phyloP scores from a whole-genome alignment of 2,888 invertebrate genomes.

The Lysandra bellargus region DNA sequence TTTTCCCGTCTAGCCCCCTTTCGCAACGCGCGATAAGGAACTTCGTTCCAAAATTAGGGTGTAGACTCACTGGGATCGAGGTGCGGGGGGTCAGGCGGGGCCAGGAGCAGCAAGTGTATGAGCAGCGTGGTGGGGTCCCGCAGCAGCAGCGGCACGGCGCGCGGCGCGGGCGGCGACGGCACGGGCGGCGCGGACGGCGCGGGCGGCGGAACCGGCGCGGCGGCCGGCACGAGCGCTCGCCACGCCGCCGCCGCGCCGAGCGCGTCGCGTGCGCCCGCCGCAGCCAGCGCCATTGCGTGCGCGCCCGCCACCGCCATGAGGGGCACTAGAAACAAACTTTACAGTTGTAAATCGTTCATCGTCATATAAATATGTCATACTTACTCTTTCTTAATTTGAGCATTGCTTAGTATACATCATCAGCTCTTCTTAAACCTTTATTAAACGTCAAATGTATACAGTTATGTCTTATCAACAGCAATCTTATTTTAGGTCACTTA shows the following conservation, averaged over 20 bases:
- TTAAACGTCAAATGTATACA: too few relatives aligned
- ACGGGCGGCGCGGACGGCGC: slow-evolving; percentile 45
- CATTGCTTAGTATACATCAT: too few relatives aligned
- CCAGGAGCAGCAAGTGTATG: slow-evolving; percentile 91
- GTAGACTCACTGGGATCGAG: slow-evolving; percentile 86
- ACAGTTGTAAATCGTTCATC: too few relatives aligned
- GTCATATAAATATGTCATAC: too few relatives aligned
- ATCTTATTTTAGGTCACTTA: too few relatives aligned
- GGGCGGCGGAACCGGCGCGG: slow-evolving; percentile 36
- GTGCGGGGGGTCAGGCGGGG: slow-evolving; percentile 87
- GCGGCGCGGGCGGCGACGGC: slow-evolving; percentile 41
- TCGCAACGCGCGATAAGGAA: too few relatives aligned
- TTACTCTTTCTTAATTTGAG: too few relatives aligned
- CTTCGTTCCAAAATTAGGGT: too few relatives aligned
- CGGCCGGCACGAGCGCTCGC: slow-evolving; percentile 33
- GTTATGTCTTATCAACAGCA: too few relatives aligned
- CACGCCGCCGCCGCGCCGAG: slow-evolving; percentile 39
- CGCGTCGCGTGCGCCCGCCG: slow-evolving; percentile 43
- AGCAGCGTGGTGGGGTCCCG: slow-evolving; percentile 92
- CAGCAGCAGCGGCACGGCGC: slow-evolving; percentile 88
- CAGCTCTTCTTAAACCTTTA: too few relatives aligned
- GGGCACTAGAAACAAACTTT: slow-evolving; percentile 82
- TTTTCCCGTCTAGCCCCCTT: too few relatives aligned
- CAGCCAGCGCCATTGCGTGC: slow-evolving; percentile 45
- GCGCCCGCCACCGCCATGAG: slow-evolving; percentile 88